Conservation (phyloP, 2,888 invertebrate genomes). For the Bellardia pandia region DNA sequence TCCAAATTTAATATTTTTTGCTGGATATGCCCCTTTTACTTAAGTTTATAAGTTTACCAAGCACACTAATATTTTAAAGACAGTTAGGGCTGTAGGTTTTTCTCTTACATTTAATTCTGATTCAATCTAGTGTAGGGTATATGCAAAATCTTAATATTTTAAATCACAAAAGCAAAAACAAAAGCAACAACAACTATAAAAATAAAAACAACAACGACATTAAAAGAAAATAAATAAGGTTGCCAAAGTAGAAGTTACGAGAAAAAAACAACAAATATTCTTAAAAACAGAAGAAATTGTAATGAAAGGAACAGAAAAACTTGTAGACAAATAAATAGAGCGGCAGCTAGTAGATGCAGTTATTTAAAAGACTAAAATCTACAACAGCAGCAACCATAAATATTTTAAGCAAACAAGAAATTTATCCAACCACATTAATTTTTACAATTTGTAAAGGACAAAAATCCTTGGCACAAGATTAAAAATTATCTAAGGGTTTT, state of each 20-base stretch:
- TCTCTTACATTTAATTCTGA: too few species aligned
- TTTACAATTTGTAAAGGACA: too few species aligned
- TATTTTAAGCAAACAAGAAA: too few species aligned
- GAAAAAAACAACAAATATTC: conserved; percentile 23
- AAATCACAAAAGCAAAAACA: conserved; percentile 39
- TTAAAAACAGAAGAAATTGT: conserved; percentile 19
- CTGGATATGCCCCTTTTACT: too few species aligned
- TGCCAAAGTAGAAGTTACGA: conserved; percentile 49
- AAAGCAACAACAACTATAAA: conserved; percentile 3
- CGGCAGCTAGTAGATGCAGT: conserved; percentile 33
- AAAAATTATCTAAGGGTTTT: too few species aligned
- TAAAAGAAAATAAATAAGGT: conserved; percentile 22
- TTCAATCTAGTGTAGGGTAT: not conserved
- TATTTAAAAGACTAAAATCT: not conserved
- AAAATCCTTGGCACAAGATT: too few species aligned
- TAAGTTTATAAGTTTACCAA: too few species aligned
- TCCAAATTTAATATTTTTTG: too few species aligned
- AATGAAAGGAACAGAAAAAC: conserved; percentile 22
- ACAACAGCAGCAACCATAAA: not conserved
- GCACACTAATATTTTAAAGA: too few species aligned
- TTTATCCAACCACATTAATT: too few species aligned
- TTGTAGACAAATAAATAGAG: conserved; percentile 62
- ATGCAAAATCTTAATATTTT: not conserved
- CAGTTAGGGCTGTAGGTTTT: too few species aligned
- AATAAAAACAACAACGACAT: conserved; percentile 5